Evolutionary conservation across 2,113 vertebrate genomes (phyloP).

Genomic region (Pterocles burchelli): DNA sequence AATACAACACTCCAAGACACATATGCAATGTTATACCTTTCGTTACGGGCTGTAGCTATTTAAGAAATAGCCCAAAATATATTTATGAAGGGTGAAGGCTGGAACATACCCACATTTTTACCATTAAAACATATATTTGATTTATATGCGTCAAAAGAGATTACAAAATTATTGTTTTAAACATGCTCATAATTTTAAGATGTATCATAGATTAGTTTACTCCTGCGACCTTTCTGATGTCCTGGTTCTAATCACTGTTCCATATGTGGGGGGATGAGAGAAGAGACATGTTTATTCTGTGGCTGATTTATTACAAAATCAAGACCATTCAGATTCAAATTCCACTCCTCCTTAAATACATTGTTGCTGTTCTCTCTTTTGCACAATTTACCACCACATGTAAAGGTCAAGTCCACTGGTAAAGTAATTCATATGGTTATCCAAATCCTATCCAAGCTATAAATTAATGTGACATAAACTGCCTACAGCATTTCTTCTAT

Average conservation of each 20-base stretch:
- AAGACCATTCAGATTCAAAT: conserved; percentile 59
- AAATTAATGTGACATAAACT: conserved; percentile 56
- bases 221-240: neutral
- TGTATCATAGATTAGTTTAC: conserved; percentile 33
- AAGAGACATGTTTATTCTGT: conserved; percentile 54
- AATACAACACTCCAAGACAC: neutral
- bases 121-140: neutral
- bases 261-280: neutral
- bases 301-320: conserved; percentile 64
- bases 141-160: neutral
- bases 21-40: neutral
- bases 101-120: neutral
- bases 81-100: neutral
- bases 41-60: neutral
- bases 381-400: conserved; percentile 48
- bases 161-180: neutral
- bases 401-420: conserved; percentile 58
- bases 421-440: conserved; percentile 61
- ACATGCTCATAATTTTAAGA: neutral
- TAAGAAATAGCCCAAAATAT: neutral
- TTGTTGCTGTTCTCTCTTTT: conserved; percentile 28
- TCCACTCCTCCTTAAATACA: conserved; percentile 27
- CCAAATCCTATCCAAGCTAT: conserved; percentile 44
- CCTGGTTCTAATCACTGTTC: conserved; percentile 41
- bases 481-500: conserved; percentile 49